These are phyloP conservation scores for Amblyteles armatorius DNA, from an alignment of 2,888 invertebrate genomes.

Conservation along the genomic window DNA sequence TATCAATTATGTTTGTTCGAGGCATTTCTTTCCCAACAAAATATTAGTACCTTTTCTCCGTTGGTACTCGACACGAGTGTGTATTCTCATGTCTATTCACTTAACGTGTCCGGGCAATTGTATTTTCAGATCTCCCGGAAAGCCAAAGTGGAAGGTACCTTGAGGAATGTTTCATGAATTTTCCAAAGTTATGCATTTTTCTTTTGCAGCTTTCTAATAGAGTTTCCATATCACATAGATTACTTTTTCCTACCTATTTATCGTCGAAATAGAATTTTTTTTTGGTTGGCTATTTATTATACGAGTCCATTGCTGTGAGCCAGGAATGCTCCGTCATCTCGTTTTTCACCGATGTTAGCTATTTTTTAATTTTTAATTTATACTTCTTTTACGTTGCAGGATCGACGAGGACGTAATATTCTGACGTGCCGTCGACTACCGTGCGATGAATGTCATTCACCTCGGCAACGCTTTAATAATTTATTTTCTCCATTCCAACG, in stretches of 20 bases:
- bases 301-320: neutral
- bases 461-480: conserved; percentile 52
- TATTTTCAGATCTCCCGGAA: no score
- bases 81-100: no score
- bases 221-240: no score
- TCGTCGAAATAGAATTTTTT: neutral
- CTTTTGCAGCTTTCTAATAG: no score
- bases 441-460: conserved; percentile 56
- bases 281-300: neutral
- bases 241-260: no score
- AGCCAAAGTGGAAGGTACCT: no score
- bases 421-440: conserved; percentile 37
- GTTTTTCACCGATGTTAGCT: neutral
- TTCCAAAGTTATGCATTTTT: no score
- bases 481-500: conserved; percentile 44
- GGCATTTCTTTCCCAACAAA: neutral
- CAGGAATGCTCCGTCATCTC: neutral
- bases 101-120: no score
- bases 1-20: neutral
- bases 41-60: neutral
- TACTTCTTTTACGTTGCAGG: neutral
- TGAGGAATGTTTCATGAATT: no score
- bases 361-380: neutral
- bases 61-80: no score
- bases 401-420: neutral